These are phyloP conservation scores for Sinella curviseta DNA, from an alignment of 1,140 invertebrate genomes.

Conservation along the genomic window DNA sequence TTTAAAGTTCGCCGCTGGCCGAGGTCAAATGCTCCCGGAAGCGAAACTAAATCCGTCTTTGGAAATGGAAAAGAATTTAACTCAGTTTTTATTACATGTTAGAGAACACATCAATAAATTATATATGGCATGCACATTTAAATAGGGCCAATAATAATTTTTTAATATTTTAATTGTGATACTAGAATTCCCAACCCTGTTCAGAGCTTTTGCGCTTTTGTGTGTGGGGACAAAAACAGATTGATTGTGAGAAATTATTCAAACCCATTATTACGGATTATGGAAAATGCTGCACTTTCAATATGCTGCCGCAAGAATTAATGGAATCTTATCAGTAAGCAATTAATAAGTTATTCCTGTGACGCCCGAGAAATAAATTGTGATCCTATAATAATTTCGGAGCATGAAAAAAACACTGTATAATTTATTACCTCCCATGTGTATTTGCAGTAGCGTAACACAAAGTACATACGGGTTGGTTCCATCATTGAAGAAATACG, in stretches of 20 bases:
- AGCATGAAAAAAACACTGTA: no score
- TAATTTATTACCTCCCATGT: no score
- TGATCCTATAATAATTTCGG: no score
- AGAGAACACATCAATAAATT: neutral
- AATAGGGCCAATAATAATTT: neutral
- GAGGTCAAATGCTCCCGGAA: neutral
- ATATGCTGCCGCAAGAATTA: conserved; percentile 55
- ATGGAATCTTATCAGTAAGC: neutral
- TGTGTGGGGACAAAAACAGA: neutral
- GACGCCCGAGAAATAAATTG: no score
- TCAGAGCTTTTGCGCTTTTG: neutral
- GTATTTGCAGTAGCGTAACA: neutral
- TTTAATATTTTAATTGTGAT: neutral
- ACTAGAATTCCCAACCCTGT: neutral
- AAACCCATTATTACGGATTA: conserved; percentile 75
- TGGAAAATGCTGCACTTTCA: conserved; percentile 78
- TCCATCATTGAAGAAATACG: neutral
- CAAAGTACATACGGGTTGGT: neutral
- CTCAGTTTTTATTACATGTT: neutral
- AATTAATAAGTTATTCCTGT: neutral
- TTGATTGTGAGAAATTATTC: conserved; percentile 66
- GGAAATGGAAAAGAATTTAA: conserved; percentile 14
- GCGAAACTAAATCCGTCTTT: neutral
- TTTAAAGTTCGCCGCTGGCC: neutral
- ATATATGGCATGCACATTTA: neutral